Base-by-base conservation (phyloP, 2,888 invertebrate genomes). In the Zootermopsis nevadensis region DNA sequence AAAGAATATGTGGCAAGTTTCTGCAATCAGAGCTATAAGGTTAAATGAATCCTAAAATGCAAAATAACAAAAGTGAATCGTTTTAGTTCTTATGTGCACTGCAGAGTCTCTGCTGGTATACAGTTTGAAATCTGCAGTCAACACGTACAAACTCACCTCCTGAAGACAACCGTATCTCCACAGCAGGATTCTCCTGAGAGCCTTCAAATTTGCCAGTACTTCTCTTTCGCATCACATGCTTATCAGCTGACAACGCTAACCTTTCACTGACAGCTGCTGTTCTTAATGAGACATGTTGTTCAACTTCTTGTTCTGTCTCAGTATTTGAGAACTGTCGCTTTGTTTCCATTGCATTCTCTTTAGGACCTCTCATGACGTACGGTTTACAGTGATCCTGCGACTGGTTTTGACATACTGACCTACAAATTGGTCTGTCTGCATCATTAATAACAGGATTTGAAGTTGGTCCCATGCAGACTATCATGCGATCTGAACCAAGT, bases 81-180 rank as follows among this genome's bases (percentile, higher is more conserved):
- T 48, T 48, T 67, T 27, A 30, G 19, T 60, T 60, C 6, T 60
- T 8, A 60, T 60, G 3, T n/a, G 66, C 24, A 27, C 15, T 66
- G 66, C 66, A 66, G 27, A 66, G 24, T 66, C 27, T 10, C 8
- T n/a, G 22, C 60, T n/a, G 12, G 4, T 15, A 27, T 27, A 4
- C 60, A 8, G 12, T 53, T 53, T 53, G 55, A 12, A 12, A 19
- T 19, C 22, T 53, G 22, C 15, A 53, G 27, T 6, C n/a, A 8
- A 60, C 27, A 60, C 12, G 15, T 66, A 48, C 42, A 15, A 38
- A 83, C 86, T 83, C 85, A 86, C 55, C 85, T 84, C 66, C 76
- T 85, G 80, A 83, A 86, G 84, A 69, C 83, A 77, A 77, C 82
- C 72, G 84, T 84, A 66, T 85, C 83, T 72, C 87, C 77, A 83